Conservation (phyloP, 2,797 vertebrate species). For the Clarias laeviceps region DNA sequence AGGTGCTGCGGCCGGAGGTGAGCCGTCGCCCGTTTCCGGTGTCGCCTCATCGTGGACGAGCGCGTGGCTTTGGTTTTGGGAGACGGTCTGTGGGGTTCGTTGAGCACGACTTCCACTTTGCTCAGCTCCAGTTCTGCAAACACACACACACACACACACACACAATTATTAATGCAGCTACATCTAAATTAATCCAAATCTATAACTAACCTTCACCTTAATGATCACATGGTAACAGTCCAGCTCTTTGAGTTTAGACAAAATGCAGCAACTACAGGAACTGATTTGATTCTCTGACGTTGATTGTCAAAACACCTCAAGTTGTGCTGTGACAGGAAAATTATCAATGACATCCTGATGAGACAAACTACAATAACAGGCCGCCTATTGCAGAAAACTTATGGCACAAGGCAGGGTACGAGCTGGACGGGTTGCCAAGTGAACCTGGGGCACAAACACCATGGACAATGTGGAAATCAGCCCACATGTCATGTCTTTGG, state of each 20-base stretch:
- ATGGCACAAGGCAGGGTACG: too few species aligned
- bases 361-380: not conserved
- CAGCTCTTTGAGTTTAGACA: not conserved
- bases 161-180: not conserved
- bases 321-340: not conserved
- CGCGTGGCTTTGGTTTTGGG: constrained; percentile 89
- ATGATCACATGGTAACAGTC: not conserved
- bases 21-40: constrained; percentile 82
- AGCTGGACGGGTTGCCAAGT: too few species aligned
- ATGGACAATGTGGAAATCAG: too few species aligned
- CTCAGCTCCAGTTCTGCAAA: constrained; percentile 81
- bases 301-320: not conserved
- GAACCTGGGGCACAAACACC: too few species aligned
- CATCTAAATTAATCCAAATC: not conserved
- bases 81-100: constrained; percentile 86
- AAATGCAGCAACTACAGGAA: not conserved
- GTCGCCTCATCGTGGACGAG: constrained; percentile 78
- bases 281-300: not conserved
- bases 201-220: not conserved
- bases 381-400: too few species aligned
- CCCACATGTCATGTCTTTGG: too few species aligned
- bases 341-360: not conserved
- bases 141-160: constrained; percentile 25
- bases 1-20: constrained; percentile 88
- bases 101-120: constrained; percentile 85